Conservation (phyloP, 53 echinoderm and acorn worm species). For the Arbacia lixula region DNA sequence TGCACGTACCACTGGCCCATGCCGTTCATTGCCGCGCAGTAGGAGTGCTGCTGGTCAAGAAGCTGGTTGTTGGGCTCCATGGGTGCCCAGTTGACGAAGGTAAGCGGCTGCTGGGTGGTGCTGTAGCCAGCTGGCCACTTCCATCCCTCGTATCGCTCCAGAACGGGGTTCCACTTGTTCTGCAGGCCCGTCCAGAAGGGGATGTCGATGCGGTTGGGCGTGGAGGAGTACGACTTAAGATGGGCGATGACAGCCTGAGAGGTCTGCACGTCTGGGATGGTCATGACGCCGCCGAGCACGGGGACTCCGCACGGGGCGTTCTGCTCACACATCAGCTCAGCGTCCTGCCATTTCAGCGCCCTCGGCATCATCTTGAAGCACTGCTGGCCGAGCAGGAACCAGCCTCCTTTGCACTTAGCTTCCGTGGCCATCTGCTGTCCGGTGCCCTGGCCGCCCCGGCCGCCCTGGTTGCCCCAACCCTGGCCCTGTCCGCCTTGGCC, state of each 20-base stretch:
- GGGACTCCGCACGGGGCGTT: slow-evolving; percentile 43
- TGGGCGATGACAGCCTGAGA: slow-evolving; percentile 23
- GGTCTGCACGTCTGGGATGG: slow-evolving; percentile 10
- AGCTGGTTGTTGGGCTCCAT: slow-evolving; percentile 40
- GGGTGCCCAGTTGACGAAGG: slow-evolving; percentile 48
- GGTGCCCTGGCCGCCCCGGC: not conserved
- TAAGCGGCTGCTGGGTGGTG: slow-evolving; percentile 38
- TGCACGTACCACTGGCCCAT: slow-evolving; percentile 38
- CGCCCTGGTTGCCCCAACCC: not conserved
- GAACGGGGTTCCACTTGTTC: slow-evolving; percentile 31
- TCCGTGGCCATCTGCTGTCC: not conserved
- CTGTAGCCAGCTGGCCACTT: slow-evolving; percentile 51
- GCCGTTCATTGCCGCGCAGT: slow-evolving; percentile 53
- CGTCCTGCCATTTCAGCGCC: slow-evolving; percentile 48
- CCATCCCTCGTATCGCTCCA: slow-evolving; percentile 50
- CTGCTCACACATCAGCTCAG: slow-evolving; percentile 57
- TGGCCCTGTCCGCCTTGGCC: not conserved
- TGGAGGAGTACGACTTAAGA: slow-evolving; percentile 32
- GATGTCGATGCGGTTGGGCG: slow-evolving; percentile 7
- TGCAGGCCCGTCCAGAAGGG: slow-evolving; percentile 54
- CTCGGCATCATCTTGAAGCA: slow-evolving; percentile 52
- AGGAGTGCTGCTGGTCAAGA: slow-evolving; percentile 52
- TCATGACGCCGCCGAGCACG: slow-evolving; percentile 44
- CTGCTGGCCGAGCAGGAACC: slow-evolving; percentile 47
- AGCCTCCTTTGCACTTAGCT: slow-evolving; percentile 43